Conservation (phyloP, 2,113 vertebrate genomes). For the Dipodomys merriami region DNA sequence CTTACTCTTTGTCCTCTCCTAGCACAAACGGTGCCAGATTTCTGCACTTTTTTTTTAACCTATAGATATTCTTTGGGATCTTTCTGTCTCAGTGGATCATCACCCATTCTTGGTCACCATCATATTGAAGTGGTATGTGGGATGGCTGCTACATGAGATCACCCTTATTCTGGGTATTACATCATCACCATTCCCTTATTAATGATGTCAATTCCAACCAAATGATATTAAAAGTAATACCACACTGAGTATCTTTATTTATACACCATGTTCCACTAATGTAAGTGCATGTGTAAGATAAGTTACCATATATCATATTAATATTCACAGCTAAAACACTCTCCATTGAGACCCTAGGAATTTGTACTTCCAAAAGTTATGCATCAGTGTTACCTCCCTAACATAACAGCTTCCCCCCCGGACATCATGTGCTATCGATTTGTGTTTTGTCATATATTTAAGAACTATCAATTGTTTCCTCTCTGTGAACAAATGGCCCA, state of each 20-base stretch:
- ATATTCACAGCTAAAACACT: background rate
- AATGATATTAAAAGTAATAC: background rate
- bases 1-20: background rate
- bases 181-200: background rate
- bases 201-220: background rate
- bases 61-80: background rate
- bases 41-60: background rate
- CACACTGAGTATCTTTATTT: background rate
- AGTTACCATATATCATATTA: slow-evolving; percentile 12
- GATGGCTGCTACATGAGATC: too few species aligned
- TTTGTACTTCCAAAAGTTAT: background rate
- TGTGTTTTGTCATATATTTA: background rate
- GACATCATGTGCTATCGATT: background rate
- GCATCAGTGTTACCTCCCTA: background rate
- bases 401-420: background rate
- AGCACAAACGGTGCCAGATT: background rate
- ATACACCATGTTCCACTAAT: background rate
- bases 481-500: background rate
- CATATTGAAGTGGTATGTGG: background rate
- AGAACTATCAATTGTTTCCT: slow-evolving; percentile 6
- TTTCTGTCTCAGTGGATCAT: background rate
- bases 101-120: background rate
- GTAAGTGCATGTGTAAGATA: background rate
- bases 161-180: background rate
- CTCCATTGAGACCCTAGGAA: background rate